phyloP scores from a whole-genome alignment of 2,888 invertebrate genomes.

The Choreutis nemorana region DNA sequence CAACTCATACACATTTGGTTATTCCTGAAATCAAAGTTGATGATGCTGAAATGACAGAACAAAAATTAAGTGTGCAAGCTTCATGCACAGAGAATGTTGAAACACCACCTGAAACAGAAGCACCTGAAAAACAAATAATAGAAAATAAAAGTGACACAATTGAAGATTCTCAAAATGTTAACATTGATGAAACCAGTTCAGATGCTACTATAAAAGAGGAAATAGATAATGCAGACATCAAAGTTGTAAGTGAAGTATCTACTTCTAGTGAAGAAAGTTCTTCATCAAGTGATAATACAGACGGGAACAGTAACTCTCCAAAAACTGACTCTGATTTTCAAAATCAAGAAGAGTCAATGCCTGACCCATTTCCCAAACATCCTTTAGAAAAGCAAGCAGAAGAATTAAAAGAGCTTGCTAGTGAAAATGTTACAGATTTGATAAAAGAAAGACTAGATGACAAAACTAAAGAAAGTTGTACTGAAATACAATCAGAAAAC shows the following conservation, averaged over 20 bases:
- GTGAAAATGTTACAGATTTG: slow-evolving; percentile 14
- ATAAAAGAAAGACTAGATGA: no score
- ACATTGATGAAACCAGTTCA: slow-evolving; percentile 41
- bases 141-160: slow-evolving; percentile 20
- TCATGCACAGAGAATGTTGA: slow-evolving; percentile 15
- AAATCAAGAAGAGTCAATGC: slow-evolving; percentile 30
- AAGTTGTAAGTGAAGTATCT: slow-evolving; percentile 38
- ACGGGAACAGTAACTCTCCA: slow-evolving; percentile 54
- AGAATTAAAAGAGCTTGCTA: slow-evolving; percentile 12
- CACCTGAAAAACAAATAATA: slow-evolving; percentile 12
- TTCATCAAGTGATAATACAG: slow-evolving; percentile 53
- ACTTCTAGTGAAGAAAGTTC: slow-evolving; percentile 56
- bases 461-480: slow-evolving; percentile 15
- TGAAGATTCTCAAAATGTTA: slow-evolving; percentile 20
- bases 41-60: slow-evolving; percentile 52
- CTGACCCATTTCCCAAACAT: slow-evolving; percentile 20
- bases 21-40: slow-evolving; percentile 55
- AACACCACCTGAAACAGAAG: slow-evolving; percentile 15
- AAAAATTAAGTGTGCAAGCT: slow-evolving; percentile 26
- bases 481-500: slow-evolving; percentile 35
- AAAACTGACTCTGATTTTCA: slow-evolving; percentile 34
- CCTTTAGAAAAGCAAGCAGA: slow-evolving; percentile 15
- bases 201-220: slow-evolving; percentile 43
- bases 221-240: slow-evolving; percentile 31
- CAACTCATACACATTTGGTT: slow-evolving; percentile 20